These are phyloP conservation scores for Amblyraja radiata DNA, from an alignment of 2,797 vertebrate genomes.

Conservation along the genomic window DNA sequence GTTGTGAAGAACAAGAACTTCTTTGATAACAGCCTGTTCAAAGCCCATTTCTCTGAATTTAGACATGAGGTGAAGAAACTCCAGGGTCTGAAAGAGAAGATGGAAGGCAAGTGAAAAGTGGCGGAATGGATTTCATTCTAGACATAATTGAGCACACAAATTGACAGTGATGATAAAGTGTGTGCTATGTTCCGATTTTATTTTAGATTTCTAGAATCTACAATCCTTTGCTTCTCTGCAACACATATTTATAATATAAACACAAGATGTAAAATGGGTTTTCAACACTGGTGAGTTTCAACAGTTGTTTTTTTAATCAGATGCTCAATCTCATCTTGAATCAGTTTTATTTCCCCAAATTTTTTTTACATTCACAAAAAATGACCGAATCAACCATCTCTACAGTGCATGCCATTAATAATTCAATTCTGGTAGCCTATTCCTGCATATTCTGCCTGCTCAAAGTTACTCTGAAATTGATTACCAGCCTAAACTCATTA, in stretches of 20 bases:
- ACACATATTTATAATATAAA: too few relatives aligned
- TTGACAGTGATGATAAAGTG: neutral
- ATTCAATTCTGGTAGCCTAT: neutral
- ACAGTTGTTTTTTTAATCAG: neutral
- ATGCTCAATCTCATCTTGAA: neutral
- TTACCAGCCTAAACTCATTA: neutral
- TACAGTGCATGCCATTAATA: neutral
- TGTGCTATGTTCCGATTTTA: too few relatives aligned
- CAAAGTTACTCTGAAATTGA: conserved; percentile 17
- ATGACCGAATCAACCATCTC: neutral
- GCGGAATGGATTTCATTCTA: neutral
- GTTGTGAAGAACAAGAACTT: conserved; percentile 86
- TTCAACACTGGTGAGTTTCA: neutral
- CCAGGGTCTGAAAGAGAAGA: conserved; percentile 67
- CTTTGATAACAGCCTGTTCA: conserved; percentile 87
- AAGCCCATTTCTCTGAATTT: conserved; percentile 98
- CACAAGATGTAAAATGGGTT: neutral
- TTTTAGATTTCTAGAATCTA: too few relatives aligned
- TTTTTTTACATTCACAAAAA: neutral
- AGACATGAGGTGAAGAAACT: conserved; percentile 90
- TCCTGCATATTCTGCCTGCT: neutral
- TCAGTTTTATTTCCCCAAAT: neutral
- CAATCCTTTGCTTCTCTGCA: too few relatives aligned
- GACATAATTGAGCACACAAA: neutral
- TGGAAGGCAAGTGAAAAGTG: conserved; percentile 39